Evolutionary conservation across 2,797 vertebrate genomes (phyloP).

Genomic region (Strix occidentalis): DNA sequence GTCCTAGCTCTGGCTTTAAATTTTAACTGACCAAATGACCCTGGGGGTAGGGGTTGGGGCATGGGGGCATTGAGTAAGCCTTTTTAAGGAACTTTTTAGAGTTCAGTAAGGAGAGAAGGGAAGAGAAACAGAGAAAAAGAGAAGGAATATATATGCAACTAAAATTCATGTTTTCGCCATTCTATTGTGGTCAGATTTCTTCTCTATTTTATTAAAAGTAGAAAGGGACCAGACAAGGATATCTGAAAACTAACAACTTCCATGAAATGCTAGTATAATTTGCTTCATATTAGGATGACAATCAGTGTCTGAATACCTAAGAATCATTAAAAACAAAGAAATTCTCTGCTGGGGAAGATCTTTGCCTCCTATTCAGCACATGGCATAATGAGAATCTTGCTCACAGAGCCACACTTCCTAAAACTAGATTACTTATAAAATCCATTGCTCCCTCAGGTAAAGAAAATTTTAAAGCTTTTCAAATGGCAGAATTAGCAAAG

Average conservation of each 20-base stretch:
- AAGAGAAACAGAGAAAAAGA: neutral
- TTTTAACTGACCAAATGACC: neutral
- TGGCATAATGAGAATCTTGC: neutral
- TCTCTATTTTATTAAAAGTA: neutral
- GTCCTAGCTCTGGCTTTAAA: neutral
- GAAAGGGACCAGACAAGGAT: neutral
- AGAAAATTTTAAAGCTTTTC: constrained; percentile 28
- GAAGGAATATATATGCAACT: neutral
- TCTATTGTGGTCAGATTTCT: neutral
- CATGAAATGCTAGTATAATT: neutral
- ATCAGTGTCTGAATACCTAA: neutral
- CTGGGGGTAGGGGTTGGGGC: neutral
- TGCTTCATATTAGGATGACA: neutral
- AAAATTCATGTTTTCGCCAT: neutral
- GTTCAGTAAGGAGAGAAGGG: neutral
- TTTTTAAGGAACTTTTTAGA: neutral
- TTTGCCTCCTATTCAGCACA: neutral
- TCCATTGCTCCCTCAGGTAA: neutral
- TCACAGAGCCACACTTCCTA: neutral
- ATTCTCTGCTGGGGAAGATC: neutral
- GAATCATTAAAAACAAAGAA: neutral
- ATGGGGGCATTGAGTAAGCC: neutral
- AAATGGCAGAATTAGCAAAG: constrained; percentile 17
- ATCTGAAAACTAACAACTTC: neutral
- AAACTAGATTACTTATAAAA: constrained; percentile 39